These are phyloP conservation scores for Gryllus longicercus DNA, from an alignment of 2,888 invertebrate species.

Conservation along the genomic window DNA sequence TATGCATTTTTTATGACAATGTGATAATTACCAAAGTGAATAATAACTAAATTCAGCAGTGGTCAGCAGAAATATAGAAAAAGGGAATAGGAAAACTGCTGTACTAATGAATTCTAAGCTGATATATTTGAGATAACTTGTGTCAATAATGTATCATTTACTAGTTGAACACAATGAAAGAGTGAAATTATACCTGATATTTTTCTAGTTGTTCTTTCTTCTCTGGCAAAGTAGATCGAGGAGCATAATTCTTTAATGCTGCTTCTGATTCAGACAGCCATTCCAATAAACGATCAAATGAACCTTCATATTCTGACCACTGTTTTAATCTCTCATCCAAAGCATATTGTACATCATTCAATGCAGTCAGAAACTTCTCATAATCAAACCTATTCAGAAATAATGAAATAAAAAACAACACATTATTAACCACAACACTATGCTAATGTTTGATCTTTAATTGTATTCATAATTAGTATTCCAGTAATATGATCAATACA, in stretches of 20 bases:
- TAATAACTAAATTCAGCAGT: too few relatives aligned
- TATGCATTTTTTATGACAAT: too few relatives aligned
- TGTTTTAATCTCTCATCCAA: conserved; percentile 81
- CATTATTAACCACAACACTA: too few relatives aligned
- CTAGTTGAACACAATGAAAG: conserved; percentile 1
- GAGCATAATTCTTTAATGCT: conserved; percentile 76
- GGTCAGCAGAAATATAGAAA: too few relatives aligned
- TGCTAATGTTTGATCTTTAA: too few relatives aligned
- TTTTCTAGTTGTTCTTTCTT: conserved; percentile 85
- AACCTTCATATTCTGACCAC: conserved; percentile 88
- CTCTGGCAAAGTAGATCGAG: conserved; percentile 81
- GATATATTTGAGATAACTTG: too few relatives aligned
- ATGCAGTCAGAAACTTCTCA: conserved; percentile 73
- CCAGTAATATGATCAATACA: too few relatives aligned
- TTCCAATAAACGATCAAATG: conserved; percentile 72
- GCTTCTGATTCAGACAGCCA: conserved; percentile 87
- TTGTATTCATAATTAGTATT: too few relatives aligned
- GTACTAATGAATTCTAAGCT: too few relatives aligned
- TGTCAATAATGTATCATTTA: conserved; percentile 22
- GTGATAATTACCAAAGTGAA: too few relatives aligned
- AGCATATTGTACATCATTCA: conserved; percentile 73
- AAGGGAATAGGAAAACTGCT: too few relatives aligned
- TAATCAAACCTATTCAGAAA: conserved; percentile 58
- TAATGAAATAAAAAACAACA: too few relatives aligned
- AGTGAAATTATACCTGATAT: conserved; percentile 68